Evolutionary conservation across 1,140 invertebrate genomes (phyloP), one percentile per base, ranked within the genome.

Genomic region (Zaprionus capensis): DNA sequence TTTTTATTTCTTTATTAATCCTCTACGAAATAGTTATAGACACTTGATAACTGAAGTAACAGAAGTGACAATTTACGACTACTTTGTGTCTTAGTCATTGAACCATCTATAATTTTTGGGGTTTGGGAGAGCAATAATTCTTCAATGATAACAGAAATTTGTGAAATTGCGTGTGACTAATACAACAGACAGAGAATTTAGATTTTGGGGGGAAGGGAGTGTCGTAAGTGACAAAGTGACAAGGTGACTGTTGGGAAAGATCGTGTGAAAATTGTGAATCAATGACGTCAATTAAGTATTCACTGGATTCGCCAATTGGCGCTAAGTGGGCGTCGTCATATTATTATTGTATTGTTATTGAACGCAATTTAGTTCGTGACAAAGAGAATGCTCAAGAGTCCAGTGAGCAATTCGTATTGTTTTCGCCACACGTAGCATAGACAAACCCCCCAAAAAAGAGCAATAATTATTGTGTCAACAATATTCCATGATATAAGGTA

Each of bases 291-390:
- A 56, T 56, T 17, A 34, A 14, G 28, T 46, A 58, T 67, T 1
- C 41, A 17, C 28, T 26, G 41, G 36, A 64, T 41, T 5, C 51
- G 62, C 17, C 11, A 71, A 65, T 56, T 71, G 49, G 53, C 41
- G 70, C 62, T 66, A 72, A 66, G 31, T 66, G 63, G 11, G 5
- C 57, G 36, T 64, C 62, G 55, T 66, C 70, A 72, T 26, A 66
- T 63, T 71, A 24, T 38, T 22, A 22, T 58, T 36, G 24, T n/a
- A 70, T 70, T 70, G 68, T 63, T 70, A 63, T 63, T 55, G 58
- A 63, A 38, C 28, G 57, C 44, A 49, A 65, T 31, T 34, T 20
- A 5, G 15, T 17, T 31, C 9, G 61, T 14, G 28, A 49, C 31
- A 57, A 57, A n/a, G 5, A 14, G 20, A 22, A 57, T 55, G 14